Evolutionary conservation across 2,888 invertebrate species (phyloP).

Genomic region (Scaptomyza flava): DNA sequence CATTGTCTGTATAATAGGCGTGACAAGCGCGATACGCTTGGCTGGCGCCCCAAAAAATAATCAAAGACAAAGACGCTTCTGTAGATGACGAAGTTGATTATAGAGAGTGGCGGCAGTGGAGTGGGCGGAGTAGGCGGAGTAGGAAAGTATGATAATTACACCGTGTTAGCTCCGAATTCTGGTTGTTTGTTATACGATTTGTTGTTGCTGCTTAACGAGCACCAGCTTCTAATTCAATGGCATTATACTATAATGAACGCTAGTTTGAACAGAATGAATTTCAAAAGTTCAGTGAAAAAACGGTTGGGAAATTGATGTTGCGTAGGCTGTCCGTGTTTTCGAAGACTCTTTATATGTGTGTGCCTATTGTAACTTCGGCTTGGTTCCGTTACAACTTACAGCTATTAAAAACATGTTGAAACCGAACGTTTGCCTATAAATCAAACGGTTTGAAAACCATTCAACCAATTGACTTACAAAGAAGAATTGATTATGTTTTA

Average conservation of each 20-base stretch:
- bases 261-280: conserved; percentile 49
- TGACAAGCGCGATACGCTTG: conserved; percentile 78
- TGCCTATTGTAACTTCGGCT: background rate
- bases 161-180: conserved; percentile 58
- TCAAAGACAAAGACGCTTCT: conserved; percentile 74
- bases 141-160: conserved; percentile 72
- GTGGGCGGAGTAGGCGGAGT: conserved; percentile 35
- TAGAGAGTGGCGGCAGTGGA: conserved; percentile 22
- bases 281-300: conserved; percentile 38
- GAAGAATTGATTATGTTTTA: conserved; percentile 1
- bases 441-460: background rate
- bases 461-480: conserved; percentile 5
- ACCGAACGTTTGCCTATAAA: conserved; percentile 1
- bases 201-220: conserved; percentile 59
- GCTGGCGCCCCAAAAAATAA: conserved; percentile 72
- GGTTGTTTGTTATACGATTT: conserved; percentile 31
- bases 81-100: conserved; percentile 69
- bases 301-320: conserved; percentile 25
- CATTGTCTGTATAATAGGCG: conserved; percentile 70
- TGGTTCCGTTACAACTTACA: background rate
- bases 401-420: conserved; percentile 1
- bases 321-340: conserved; percentile 38
- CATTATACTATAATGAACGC: conserved; percentile 64
- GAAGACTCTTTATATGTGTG: background rate
- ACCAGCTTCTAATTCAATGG: conserved; percentile 27